Base-by-base conservation (phyloP, 1,140 invertebrate species). In the Apocrypta bakeri region DNA sequence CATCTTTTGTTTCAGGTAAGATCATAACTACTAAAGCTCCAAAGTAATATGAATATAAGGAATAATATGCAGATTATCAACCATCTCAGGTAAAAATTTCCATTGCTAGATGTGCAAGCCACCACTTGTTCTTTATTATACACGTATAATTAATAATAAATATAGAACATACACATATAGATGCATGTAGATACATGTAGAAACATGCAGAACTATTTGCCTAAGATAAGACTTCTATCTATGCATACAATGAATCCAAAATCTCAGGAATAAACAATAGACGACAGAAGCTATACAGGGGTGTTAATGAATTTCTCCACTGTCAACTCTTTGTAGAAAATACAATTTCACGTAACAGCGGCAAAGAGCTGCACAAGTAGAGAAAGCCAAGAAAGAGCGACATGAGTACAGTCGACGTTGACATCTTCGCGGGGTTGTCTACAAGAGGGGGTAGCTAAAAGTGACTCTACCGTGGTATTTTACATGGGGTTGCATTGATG, bases 401-500 rank as follows among this genome's bases (percentile, higher is more conserved):
- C 9, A 9, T 9, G 48, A 17, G 48, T n/a, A n/a, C n/a, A 56
- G 21, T 8, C 48, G 48, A 56, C 48, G 48, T 56, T 56, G 48
- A 56, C 21, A 56, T 56, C 48, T n/a, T 4, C 21, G 48, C 48
- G 48, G 14, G 14, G 42, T 17, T 17, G 48, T 17, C 17, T n/a
- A 17, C n/a, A 21, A 17, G 48, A 4, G 6, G 17, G 48, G n/a
- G 48, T 17, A 21, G 48, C 48, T 56, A 56, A 56, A 56, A 56
- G 48, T 56, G 48, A 21, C 48, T 56, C n/a, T 21, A n/a, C 48
- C 48, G 17, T n/a, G 48, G 3, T 56, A 56, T 56, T 56, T 56
- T 56, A 56, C 48, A 56, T 56, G 48, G 48, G 48, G 48, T 56
- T 56, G 48, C 48, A 56, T 56, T 56, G n/a, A 56, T 56, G 48